Conservation (phyloP, 1,140 invertebrate genomes). For the Delia radicum region DNA sequence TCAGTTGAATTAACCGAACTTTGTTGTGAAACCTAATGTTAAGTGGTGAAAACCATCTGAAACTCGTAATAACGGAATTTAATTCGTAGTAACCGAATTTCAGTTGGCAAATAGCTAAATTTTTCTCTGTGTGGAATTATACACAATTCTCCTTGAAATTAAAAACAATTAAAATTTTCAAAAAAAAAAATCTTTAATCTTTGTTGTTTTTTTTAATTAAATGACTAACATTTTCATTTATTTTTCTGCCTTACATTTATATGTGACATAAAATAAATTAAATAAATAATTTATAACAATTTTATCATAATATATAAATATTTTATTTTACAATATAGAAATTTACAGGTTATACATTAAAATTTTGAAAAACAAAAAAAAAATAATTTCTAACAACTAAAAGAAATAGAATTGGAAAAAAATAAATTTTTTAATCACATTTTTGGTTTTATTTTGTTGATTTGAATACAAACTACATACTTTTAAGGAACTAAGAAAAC, state of each 20-base stretch:
- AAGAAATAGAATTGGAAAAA: too few species aligned
- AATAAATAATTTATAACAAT: background rate
- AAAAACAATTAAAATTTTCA: too few species aligned
- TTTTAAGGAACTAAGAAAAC: background rate
- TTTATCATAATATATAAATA: background rate
- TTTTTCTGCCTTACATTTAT: background rate
- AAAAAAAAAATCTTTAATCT: too few species aligned
- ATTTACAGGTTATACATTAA: background rate
- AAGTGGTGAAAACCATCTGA: too few species aligned
- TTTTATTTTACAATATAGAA: background rate
- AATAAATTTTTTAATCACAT: background rate
- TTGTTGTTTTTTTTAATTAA: background rate
- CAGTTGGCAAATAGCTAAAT: too few species aligned
- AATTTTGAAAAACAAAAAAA: background rate
- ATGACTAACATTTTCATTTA: background rate
- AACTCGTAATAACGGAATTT: too few species aligned
- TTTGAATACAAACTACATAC: background rate
- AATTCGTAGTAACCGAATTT: too few species aligned
- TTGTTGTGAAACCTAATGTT: too few species aligned
- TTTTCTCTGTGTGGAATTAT: too few species aligned
- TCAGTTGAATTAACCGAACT: too few species aligned
- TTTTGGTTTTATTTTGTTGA: background rate
- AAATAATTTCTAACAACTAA: background rate
- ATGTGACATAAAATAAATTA: background rate
- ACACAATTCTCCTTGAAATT: too few species aligned